phyloP scores from a whole-genome alignment of 2,888 invertebrate genomes.

The Lumbricus terrestris region DNA sequence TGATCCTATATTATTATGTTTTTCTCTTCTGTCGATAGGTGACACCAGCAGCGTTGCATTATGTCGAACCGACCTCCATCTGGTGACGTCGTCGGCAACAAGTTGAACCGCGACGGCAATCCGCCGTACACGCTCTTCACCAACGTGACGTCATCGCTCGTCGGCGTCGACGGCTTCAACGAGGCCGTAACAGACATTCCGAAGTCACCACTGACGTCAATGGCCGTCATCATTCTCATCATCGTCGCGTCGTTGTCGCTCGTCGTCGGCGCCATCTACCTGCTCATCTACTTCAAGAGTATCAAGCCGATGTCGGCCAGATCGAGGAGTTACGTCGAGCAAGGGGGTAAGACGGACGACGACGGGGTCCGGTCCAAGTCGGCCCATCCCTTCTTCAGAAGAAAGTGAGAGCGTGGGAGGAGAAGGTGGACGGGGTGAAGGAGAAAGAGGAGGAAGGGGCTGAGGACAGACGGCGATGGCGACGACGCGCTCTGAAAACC shows the following conservation, averaged over 20 bases:
- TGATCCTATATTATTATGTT: background rate
- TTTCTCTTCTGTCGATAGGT: background rate
- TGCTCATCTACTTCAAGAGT: slow-evolving; percentile 35
- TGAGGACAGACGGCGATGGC: too few species aligned
- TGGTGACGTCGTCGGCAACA: background rate
- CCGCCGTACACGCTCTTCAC: background rate
- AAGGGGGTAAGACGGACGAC: slow-evolving; percentile 28
- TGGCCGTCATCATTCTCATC: slow-evolving; percentile 30
- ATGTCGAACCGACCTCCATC: background rate
- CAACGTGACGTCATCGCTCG: background rate
- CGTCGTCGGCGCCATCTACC: slow-evolving; percentile 31
- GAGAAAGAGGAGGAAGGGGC: too few species aligned
- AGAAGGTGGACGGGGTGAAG: too few species aligned
- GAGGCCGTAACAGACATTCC: background rate
- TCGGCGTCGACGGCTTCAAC: background rate
- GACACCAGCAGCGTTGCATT: too few species aligned
- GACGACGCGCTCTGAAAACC: background rate
- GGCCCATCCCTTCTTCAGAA: slow-evolving; percentile 30
- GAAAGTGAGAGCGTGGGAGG: too few species aligned
- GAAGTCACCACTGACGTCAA: slow-evolving; percentile 17
- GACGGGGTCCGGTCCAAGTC: slow-evolving; percentile 26
- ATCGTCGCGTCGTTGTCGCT: slow-evolving; percentile 29
- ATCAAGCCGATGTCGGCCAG: slow-evolving; percentile 34
- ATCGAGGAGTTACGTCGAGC: slow-evolving; percentile 31
- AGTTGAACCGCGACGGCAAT: background rate